phyloP scores from a whole-genome alignment of 2,888 invertebrate species.

The Phorcus lineatus region DNA sequence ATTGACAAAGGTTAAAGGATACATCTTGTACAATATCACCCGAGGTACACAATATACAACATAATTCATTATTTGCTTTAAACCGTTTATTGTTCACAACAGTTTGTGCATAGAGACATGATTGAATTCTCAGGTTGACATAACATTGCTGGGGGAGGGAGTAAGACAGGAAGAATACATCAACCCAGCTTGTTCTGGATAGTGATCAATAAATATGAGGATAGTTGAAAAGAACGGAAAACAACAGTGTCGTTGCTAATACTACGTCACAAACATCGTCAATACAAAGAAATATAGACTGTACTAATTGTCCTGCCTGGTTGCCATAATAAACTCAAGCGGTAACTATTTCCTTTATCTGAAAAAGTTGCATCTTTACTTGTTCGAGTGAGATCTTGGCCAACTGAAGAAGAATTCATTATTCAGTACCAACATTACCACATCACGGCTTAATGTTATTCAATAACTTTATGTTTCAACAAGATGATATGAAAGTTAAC shows the following conservation, averaged over 20 bases:
- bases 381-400: no score
- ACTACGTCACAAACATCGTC: background rate
- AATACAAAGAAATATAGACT: background rate
- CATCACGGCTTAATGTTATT: no score
- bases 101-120: background rate
- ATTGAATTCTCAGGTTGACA: background rate
- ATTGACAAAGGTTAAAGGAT: no score
- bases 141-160: background rate
- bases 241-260: background rate
- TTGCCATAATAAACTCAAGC: constrained; percentile 1
- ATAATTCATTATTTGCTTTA: background rate
- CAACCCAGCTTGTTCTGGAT: background rate
- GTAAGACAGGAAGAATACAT: background rate
- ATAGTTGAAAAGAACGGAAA: background rate
- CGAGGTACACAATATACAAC: no score
- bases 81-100: background rate
- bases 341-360: background rate
- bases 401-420: no score
- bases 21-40: no score
- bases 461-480: no score
- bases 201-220: background rate
- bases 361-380: no score
- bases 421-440: no score
- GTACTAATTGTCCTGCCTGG: background rate
- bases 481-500: no score